phyloP scores from a whole-genome alignment of 1,140 invertebrate genomes.

The Delia radicum region DNA sequence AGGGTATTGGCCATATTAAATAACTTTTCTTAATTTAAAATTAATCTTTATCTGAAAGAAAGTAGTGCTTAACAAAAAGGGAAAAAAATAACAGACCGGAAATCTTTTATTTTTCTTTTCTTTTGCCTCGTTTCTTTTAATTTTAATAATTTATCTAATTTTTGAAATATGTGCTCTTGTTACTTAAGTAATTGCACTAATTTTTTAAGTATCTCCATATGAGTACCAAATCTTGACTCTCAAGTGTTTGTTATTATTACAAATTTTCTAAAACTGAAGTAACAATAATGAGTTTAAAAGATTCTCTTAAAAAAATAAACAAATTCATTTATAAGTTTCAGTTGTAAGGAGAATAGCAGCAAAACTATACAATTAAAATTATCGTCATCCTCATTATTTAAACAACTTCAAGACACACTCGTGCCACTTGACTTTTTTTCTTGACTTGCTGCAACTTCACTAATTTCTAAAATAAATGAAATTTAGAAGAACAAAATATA shows the following conservation, averaged over 20 bases:
- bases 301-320: background rate
- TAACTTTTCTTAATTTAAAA: too few species aligned
- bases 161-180: background rate
- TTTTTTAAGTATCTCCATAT: background rate
- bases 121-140: background rate
- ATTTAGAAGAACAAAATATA: too few species aligned
- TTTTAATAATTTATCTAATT: background rate
- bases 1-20: too few species aligned
- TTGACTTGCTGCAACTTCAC: background rate
- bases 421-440: constrained; percentile 14
- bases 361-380: background rate
- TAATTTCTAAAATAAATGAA: background rate
- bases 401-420: background rate
- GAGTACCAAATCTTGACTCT: background rate
- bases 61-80: too few species aligned
- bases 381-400: constrained; percentile 17
- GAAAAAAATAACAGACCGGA: background rate
- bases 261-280: background rate
- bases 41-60: too few species aligned
- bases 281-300: background rate
- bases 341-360: background rate
- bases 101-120: background rate
- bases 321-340: background rate
- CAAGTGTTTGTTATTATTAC: background rate
- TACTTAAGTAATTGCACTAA: background rate